phyloP scores from a whole-genome alignment of 2,797 vertebrate genomes.

The Peromyscus eremicus region DNA sequence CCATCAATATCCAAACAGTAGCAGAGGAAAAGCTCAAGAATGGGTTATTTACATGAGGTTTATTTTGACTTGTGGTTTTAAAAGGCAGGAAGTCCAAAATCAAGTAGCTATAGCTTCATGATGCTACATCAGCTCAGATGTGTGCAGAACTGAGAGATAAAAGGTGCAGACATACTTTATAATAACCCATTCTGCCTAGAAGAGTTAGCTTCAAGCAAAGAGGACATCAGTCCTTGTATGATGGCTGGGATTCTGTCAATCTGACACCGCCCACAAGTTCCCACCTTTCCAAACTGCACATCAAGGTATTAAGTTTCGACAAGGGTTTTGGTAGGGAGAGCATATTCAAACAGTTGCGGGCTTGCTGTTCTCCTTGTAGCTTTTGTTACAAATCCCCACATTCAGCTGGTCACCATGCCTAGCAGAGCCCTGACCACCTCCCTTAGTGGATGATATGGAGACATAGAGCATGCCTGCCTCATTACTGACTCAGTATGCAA shows the following conservation, averaged over 20 bases:
- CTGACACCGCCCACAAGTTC: not conserved
- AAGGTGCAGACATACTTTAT: not conserved
- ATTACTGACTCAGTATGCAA: constrained; percentile 26
- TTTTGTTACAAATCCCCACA: not conserved
- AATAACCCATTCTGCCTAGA: too few species aligned
- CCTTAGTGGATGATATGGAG: not conserved
- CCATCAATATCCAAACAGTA: not conserved
- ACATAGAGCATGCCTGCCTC: not conserved
- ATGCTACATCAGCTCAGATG: not conserved
- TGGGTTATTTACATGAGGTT: not conserved
- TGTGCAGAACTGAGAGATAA: not conserved
- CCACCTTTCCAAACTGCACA: not conserved
- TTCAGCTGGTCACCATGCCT: not conserved
- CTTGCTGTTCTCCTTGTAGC: not conserved
- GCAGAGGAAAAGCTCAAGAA: not conserved
- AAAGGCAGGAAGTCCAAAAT: not conserved
- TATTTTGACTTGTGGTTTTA: not conserved
- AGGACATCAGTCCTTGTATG: not conserved
- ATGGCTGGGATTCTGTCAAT: not conserved
- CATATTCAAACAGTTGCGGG: not conserved
- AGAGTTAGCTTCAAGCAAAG: not conserved
- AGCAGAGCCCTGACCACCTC: not conserved
- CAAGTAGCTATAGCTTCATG: not conserved
- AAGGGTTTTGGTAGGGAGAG: too few species aligned
- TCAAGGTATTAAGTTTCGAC: not conserved